A percentile compares a stretch with the other conserved stretches of the same genome.
Evolutionary conservation across 2,888 invertebrate genomes (phyloP).

Genomic region (Hypena proboscidalis): DNA sequence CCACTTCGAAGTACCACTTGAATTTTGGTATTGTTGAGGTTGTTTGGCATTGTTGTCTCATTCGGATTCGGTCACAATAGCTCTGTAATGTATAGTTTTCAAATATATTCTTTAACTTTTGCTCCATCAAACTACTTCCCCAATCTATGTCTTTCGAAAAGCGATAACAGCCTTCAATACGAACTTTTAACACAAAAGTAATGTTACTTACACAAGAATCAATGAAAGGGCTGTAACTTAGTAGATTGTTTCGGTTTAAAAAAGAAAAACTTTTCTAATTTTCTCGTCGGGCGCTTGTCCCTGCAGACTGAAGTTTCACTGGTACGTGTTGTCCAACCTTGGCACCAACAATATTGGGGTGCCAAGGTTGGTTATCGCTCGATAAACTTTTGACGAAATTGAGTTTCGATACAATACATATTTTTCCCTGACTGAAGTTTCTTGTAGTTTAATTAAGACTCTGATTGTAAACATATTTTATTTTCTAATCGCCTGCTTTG

Average conservation of each 20-base stretch:
- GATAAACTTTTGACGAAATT: constrained; percentile 1
- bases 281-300: constrained; percentile 47
- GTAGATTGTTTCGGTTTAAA: constrained; percentile 62
- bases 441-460: too few relatives aligned
- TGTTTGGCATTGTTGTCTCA: too few relatives aligned
- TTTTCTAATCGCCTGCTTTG: too few relatives aligned
- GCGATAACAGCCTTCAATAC: background rate
- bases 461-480: too few relatives aligned
- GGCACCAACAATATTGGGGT: background rate
- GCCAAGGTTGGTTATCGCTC: constrained; percentile 1
- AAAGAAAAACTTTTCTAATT: constrained; percentile 72
- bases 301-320: constrained; percentile 49
- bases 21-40: too few relatives aligned
- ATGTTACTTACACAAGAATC: constrained; percentile 9
- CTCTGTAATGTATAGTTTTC: too few relatives aligned
- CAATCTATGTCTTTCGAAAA: too few relatives aligned
- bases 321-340: constrained; percentile 8
- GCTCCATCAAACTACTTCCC: too few relatives aligned
- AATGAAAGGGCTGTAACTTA: constrained; percentile 21
- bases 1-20: too few relatives aligned
- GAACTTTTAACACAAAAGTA: background rate
- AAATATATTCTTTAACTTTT: too few relatives aligned
- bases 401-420: background rate
- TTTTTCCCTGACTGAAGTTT: too few relatives aligned
- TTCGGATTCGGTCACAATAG: too few relatives aligned